Evolutionary conservation across 2,888 invertebrate species (phyloP).

Genomic region (Gymnoscelis rufifasciata): DNA sequence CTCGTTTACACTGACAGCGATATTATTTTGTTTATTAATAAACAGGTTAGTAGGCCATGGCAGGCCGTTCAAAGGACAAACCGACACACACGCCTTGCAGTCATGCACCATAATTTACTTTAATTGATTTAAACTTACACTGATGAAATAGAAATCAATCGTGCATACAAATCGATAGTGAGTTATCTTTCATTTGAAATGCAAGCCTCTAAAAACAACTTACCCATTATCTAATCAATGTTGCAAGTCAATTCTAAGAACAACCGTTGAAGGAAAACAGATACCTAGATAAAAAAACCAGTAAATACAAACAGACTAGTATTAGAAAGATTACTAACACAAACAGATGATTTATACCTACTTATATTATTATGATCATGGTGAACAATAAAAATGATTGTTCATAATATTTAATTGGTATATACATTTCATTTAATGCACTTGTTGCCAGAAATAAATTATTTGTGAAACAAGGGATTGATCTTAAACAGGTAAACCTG

Average conservation of each 20-base stretch:
- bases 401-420: too few relatives aligned
- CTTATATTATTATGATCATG: background rate
- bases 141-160: too few relatives aligned
- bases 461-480: background rate
- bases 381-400: too few relatives aligned
- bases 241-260: constrained; percentile 6
- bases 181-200: too few relatives aligned
- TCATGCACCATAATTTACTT: constrained; percentile 7
- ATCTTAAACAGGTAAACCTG: constrained; percentile 3
- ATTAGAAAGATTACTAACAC: background rate
- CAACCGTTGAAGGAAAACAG: constrained; percentile 14
- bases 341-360: background rate
- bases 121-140: too few relatives aligned
- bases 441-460: too few relatives aligned
- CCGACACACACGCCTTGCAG: constrained; percentile 5
- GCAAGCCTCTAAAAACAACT: too few relatives aligned
- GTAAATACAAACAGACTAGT: constrained; percentile 4
- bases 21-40: constrained; percentile 14
- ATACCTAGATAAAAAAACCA: constrained; percentile 11
- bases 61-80: constrained; percentile 9
- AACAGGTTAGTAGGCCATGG: constrained; percentile 30
- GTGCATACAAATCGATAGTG: too few relatives aligned
- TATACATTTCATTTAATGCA: too few relatives aligned
- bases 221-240: background rate
- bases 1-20: constrained; percentile 3